Percentiles rank a stretch among this genome's conserved stretches.
phyloP scores from a whole-genome alignment of 1,140 invertebrate genomes.

The Drosophila pectinifera region DNA sequence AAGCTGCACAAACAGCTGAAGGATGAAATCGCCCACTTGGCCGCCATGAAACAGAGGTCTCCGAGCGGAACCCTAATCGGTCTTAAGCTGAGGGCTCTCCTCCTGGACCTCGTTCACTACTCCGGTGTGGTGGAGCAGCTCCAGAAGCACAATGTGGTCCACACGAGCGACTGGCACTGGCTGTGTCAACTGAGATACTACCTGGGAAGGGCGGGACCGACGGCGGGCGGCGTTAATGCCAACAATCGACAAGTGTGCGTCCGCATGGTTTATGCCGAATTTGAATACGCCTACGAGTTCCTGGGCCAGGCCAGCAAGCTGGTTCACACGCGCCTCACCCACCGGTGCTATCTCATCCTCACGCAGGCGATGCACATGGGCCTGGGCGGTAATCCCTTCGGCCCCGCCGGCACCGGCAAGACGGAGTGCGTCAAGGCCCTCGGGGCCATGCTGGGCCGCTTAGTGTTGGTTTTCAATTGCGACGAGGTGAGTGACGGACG shows the following conservation, averaged over 20 bases:
- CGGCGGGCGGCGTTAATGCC: constrained; percentile 68
- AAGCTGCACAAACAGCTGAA: constrained; percentile 83
- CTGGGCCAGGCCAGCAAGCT: constrained; percentile 96
- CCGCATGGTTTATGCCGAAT: constrained; percentile 94
- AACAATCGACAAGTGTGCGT: constrained; percentile 86
- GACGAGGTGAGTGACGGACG: constrained; percentile 93
- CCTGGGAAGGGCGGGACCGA: constrained; percentile 77
- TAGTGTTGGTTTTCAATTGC: constrained; percentile 99
- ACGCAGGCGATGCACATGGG: constrained; percentile 98
- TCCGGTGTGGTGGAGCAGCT: constrained; percentile 93
- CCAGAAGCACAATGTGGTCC: constrained; percentile 88
- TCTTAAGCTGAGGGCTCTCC: constrained; percentile 90
- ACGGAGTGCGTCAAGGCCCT: constrained; percentile 99
- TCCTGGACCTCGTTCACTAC: constrained; percentile 97
- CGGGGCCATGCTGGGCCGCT: constrained; percentile 94
- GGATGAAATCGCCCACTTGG: constrained; percentile 77
- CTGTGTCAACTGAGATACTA: constrained; percentile 95
- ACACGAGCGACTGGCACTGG: constrained; percentile 94
- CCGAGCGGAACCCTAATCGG: constrained; percentile 50
- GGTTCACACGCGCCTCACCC: constrained; percentile 96
- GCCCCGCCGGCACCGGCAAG: constrained; percentile 99
- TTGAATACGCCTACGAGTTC: constrained; percentile 99
- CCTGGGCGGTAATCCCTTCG: constrained; percentile 99
- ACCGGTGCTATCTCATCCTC: constrained; percentile 97
- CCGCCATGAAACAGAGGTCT: constrained; percentile 64